Conservation (phyloP, 2,888 invertebrate species). For the Cistogaster globosa region DNA sequence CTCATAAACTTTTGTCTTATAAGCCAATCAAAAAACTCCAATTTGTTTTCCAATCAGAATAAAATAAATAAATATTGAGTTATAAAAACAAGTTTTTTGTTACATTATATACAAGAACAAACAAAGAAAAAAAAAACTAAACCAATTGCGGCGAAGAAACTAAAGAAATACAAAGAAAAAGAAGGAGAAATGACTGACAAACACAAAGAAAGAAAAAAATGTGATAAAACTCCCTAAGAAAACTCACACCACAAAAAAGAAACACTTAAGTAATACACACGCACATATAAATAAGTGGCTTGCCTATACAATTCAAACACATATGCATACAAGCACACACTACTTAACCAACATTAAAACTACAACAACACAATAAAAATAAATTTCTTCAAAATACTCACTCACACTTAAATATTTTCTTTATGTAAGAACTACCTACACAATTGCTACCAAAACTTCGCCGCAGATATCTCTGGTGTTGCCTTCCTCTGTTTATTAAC, state of each 20-base stretch:
- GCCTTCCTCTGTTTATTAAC: not conserved
- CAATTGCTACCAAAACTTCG: slow-evolving; percentile 16
- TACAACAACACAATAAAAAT: slow-evolving; percentile 34
- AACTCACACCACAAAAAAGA: slow-evolving; percentile 51
- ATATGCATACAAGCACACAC: not conserved
- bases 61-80: not conserved
- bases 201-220: slow-evolving; percentile 72
- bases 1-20: slow-evolving; percentile 64
- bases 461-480: slow-evolving; percentile 36
- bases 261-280: not conserved
- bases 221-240: slow-evolving; percentile 63
- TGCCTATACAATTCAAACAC: slow-evolving; percentile 22
- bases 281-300: slow-evolving; percentile 1
- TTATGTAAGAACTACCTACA: slow-evolving; percentile 19
- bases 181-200: slow-evolving; percentile 55
- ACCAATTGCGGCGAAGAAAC: slow-evolving; percentile 59
- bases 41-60: slow-evolving; percentile 70
- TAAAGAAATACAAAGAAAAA: slow-evolving; percentile 64
- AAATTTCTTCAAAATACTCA: slow-evolving; percentile 50
- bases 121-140: slow-evolving; percentile 21
- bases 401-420: slow-evolving; percentile 33
- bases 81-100: slow-evolving; percentile 23
- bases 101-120: slow-evolving; percentile 62
- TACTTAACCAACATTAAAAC: slow-evolving; percentile 48
- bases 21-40: slow-evolving; percentile 66